A percentile compares a stretch with the other conserved stretches of the same genome.
phyloP scores from a whole-genome alignment of 2,113 vertebrate genomes.

The Empidonax alnorum region DNA sequence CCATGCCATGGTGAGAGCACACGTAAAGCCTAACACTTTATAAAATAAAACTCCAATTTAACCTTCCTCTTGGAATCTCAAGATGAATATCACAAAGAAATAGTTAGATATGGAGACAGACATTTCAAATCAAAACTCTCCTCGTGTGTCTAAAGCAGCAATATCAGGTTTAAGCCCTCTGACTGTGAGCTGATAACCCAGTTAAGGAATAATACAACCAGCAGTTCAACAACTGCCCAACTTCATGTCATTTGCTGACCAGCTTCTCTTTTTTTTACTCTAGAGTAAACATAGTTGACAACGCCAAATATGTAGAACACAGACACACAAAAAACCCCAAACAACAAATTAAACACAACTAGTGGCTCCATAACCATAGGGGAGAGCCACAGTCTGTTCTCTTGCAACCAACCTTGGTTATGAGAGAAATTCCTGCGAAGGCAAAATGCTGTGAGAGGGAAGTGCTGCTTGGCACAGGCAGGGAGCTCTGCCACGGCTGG shows the following conservation, averaged over 20 bases:
- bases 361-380: neutral
- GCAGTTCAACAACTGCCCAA: neutral
- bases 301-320: neutral
- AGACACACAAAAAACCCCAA: neutral
- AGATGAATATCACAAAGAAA: constrained; percentile 9
- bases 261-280: neutral
- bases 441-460: neutral
- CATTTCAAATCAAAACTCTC: constrained; percentile 19
- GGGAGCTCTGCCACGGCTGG: neutral
- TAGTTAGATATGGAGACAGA: neutral
- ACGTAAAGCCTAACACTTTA: neutral
- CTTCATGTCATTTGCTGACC: neutral
- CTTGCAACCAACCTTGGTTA: neutral
- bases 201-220: neutral
- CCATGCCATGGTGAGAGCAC: neutral
- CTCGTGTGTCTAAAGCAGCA: neutral
- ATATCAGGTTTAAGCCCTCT: neutral
- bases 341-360: neutral
- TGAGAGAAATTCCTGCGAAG: neutral
- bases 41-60: neutral
- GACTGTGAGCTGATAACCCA: neutral
- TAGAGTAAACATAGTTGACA: constrained; percentile 14
- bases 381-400: neutral
- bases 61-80: neutral
- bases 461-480: neutral